Base-by-base conservation (phyloP, 2,797 vertebrate species). In the Hoplostethus atlanticus region DNA sequence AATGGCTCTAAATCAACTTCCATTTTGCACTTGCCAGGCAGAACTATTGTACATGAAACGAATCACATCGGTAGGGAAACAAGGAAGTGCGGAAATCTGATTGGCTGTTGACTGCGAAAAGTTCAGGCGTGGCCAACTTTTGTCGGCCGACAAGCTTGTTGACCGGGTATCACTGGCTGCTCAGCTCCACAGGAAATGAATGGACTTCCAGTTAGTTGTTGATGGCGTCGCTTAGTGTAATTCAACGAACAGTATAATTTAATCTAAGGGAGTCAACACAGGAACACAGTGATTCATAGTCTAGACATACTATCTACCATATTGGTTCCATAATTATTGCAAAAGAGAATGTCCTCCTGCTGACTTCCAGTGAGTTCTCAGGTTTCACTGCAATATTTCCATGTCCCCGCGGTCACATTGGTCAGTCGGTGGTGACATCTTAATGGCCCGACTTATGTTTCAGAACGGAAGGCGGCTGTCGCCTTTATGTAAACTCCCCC, bases 371-470 rank as follows among this genome's bases (percentile, higher is more conserved):
- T 38, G 55, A 53, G 16, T 31, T 83, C 85, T 91, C 77, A 5
- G n/a, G 68, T 90, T 90, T 79, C 87, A 80, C 73, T 51, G 71
- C 85, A 64, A 65, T 72, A 36, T 71, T 50, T 47, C 79, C 64
- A 63, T 31, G 76, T 81, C 85, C 70, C 81, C 55, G 42, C 3
- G 69, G 76, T 75, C 72, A 9, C 61, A 84, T 67, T 80, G 80
- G 79, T 85, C 71, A 83, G 71, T 85, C 75, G 75, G 83, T 80
- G 82, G 84, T 73, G 77, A 88, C 83, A 83, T 86, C 71, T 79
- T 86, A 91, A 89, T 91, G 86, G 81, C 78, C 82, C 50, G 52
- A 84, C 84, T 91, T 71, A 60, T 83, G 89, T 92, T 92, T 92
- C 89, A 91, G 72, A 65, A 74, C 82, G 83, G 73, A 80, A 81